Conservation (phyloP, 2,888 invertebrate genomes). For the Atherix ibis region DNA sequence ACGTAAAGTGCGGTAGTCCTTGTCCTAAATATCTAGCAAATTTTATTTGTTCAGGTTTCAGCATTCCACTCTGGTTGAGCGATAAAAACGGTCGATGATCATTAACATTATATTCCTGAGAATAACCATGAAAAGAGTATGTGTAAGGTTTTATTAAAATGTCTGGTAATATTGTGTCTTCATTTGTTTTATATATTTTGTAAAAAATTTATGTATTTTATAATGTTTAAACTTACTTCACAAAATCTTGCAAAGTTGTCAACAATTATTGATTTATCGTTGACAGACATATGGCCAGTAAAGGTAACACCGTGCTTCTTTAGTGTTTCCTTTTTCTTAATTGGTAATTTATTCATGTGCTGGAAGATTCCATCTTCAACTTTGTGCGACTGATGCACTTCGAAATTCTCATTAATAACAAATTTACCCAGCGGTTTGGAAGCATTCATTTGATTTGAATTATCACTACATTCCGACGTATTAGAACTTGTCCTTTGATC, state of each 20-base stretch:
- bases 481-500: conserved; percentile 23
- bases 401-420: conserved; percentile 30
- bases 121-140: conserved; percentile 5
- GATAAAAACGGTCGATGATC: conserved; percentile 32
- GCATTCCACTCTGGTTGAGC: conserved; percentile 30
- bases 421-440: conserved; percentile 25
- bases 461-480: conserved; percentile 18
- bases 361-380: conserved; percentile 32
- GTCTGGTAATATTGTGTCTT: not conserved
- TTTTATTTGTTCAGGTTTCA: conserved; percentile 32
- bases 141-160: not conserved
- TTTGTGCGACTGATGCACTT: conserved; percentile 30
- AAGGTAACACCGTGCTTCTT: conserved; percentile 30
- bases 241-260: conserved; percentile 32
- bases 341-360: conserved; percentile 31
- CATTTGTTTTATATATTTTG: not conserved
- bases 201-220: not conserved
- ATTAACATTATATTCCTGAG: conserved; percentile 28
- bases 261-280: conserved; percentile 32
- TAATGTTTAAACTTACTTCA: conserved; percentile 19
- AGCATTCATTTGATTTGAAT: conserved; percentile 6
- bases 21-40: conserved; percentile 32
- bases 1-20: conserved; percentile 30
- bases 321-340: conserved; percentile 30
- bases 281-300: conserved; percentile 31